Base-by-base conservation (phyloP, 2,888 invertebrate species). In the Monoplex corrugatus region DNA sequence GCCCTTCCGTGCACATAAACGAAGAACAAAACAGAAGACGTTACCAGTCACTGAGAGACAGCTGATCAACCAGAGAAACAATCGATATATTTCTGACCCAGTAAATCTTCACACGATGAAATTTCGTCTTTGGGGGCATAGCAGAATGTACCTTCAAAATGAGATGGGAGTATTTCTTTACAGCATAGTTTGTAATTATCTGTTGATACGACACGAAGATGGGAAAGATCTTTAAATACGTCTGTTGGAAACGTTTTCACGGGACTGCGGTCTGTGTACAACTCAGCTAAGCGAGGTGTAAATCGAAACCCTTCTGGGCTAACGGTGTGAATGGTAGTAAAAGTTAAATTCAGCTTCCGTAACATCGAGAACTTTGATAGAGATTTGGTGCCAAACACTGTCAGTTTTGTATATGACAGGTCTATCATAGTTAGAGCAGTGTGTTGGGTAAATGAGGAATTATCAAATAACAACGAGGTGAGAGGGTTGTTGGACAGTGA, bases 91-190 rank as follows among this genome's bases (percentile, higher is more conserved):
- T 28, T 40, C 28, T 35, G 68, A 68, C 10, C 68, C 43, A 88
- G n/a, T 35, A 88, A 43, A 68, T 83, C 68, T 1, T 83, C 84
- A 63, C 88, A 88, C 6, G 88, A 88, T 19, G 88, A 88, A n/a
- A 68, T 68, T n/a, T 68, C 68, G n/a, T 68, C 28, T 68, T 68
- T 68, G 2, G 68, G 68, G n/a, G 68, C 68, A 68, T 68, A n/a
- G 28, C 68, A 68, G 8, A 28, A n/a, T 28, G 19, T 23, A 68
- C 19, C n/a, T n/a, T 68, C 68, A 10, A 68, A 68, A 8, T n/a
- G 8, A 23, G 8, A 23, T 13, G 68, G 68, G 19, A 68, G 68
- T 28, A 68, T 68, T n/a, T 1, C 28, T 1, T n/a, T 68, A n/a
- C 68, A 75, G 38, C 75, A 75, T 19, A 75, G 38, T 35, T 75